phyloP scores from a whole-genome alignment of 2,113 vertebrate genomes.

The Nettapus auritus region DNA sequence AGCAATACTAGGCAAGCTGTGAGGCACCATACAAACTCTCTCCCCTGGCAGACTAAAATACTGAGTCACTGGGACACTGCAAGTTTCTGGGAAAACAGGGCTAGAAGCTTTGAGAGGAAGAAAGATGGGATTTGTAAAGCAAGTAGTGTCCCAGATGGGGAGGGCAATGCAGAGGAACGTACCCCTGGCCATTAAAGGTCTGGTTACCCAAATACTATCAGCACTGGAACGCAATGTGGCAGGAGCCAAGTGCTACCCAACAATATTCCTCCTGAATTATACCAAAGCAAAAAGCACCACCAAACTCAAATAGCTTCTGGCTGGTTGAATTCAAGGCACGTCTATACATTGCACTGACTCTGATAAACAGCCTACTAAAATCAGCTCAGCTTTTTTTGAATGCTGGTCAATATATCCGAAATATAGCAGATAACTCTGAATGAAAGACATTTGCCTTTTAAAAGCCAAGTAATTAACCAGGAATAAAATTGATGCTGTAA shows the following conservation, averaged over 20 bases:
- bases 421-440: not conserved
- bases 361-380: not conserved
- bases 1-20: not conserved
- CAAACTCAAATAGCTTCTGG: not conserved
- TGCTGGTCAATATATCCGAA: not conserved
- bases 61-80: not conserved
- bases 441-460: not conserved
- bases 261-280: not conserved
- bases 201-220: not conserved
- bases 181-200: rapidly evolving
- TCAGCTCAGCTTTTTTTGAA: not conserved
- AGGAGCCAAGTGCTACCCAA: not conserved
- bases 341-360: not conserved
- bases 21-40: not conserved
- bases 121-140: not conserved
- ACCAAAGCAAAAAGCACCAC: not conserved
- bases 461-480: not conserved
- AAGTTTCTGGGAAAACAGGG: not conserved
- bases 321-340: not conserved
- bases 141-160: not conserved
- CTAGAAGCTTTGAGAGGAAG: not conserved
- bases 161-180: not conserved
- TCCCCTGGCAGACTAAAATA: not conserved
- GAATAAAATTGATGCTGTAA: not conserved
- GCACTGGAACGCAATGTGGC: not conserved